These are phyloP conservation scores for Hydrotaea diabolus DNA, from an alignment of 2,888 invertebrate genomes.

Conservation along the genomic window DNA sequence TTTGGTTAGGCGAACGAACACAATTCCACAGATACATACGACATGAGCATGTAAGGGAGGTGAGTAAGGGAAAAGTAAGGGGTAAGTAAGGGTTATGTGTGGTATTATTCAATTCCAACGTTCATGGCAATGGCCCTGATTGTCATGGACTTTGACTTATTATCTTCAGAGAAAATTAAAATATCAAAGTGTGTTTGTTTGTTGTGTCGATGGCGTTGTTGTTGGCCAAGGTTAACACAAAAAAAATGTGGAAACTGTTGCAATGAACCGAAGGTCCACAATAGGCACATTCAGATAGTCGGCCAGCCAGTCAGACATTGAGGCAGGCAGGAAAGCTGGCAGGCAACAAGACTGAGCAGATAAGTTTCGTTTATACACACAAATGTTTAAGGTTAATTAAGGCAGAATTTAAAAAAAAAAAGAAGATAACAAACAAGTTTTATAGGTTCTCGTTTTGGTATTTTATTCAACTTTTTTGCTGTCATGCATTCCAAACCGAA, in stretches of 20 bases:
- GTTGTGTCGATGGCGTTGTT: not conserved
- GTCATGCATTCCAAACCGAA: not conserved
- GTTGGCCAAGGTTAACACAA: conserved; percentile 58
- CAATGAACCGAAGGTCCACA: conserved; percentile 17
- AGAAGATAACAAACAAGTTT: conserved; percentile 19
- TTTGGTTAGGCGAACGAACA: not conserved
- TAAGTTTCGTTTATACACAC: conserved; percentile 12
- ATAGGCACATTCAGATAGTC: not conserved
- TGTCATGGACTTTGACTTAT: conserved; percentile 19
- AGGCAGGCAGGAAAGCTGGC: no score
- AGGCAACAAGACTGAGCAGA: not conserved
- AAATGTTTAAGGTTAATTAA: conserved; percentile 47
- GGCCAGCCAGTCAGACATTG: no score
- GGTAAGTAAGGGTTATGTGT: not conserved
- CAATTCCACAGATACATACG: not conserved
- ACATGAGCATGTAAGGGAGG: not conserved
- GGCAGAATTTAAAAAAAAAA: conserved; percentile 21
- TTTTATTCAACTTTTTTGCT: not conserved
- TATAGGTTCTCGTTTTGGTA: not conserved
- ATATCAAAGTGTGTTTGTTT: not conserved
- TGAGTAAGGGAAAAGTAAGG: not conserved
- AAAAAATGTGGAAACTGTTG: conserved; percentile 59
- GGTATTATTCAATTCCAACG: not conserved
- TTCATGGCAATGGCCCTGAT: conserved; percentile 30
- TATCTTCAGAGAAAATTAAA: conserved; percentile 21